Base-by-base conservation (phyloP, 1,140 invertebrate species). In the Listronotus bonariensis region DNA sequence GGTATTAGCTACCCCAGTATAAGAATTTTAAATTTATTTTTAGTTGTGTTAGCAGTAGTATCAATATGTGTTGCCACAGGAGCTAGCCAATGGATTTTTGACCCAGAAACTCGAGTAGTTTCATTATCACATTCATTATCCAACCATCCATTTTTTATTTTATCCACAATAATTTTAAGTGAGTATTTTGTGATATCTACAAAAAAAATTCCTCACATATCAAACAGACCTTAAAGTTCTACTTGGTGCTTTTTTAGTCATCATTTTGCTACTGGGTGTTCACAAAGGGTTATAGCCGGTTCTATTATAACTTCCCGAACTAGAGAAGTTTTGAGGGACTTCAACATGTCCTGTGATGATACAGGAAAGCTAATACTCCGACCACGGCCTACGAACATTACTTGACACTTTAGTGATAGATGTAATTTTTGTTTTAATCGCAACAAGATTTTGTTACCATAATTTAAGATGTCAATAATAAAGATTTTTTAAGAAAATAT, bases 271-370 rank as follows among this genome's bases (percentile, higher is more conserved):
- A 61, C 82, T 90, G 79, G 96, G 97, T 51, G 93, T 98, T 45
- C 96, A 98, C 77, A 92, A 94, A 85, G 93, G 78, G 95, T 99
- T 0, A 95, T 98, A 62, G 95, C 96, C 12, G 94, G 96, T 10
- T 95, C 93, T 71, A 98, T 99, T 75, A 95, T 99, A 69, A 95
- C 95, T 3, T 88, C 92, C 1, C 82, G 96, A 66, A 94, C 94
- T 26, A 83, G 95, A 43, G 87, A 85, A 41, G 95, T 98, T 0
- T 84, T 99, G 26, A 88, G 88, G 36, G 95, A 98, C 79, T 99
- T 97, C 78, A 98, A 97, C 78, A 97, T 98, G 94, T 97, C 93
- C 46, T 98, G 95, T 82, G 96, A 98, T 81, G 95, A 98, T 76
- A 95, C 93, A 56, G 94, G 95, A 65, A 94, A 95, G 80, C 80